Evolutionary conservation across 2,797 vertebrate genomes (phyloP), one percentile per base, ranked within the genome.

Genomic region (Chloroceryle amazona): DNA sequence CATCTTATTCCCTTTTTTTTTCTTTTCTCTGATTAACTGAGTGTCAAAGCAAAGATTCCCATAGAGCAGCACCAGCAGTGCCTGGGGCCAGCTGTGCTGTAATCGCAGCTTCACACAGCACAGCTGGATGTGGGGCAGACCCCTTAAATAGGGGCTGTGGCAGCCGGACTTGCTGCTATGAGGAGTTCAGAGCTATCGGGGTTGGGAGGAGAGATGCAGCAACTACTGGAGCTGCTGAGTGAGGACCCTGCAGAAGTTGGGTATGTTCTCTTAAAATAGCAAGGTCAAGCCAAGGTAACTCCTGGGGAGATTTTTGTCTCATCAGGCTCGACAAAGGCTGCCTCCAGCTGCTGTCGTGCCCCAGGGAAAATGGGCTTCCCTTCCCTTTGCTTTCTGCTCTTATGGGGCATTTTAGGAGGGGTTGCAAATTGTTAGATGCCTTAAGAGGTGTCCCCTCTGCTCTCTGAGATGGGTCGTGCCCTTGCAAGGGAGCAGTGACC

Each of bases 91-190:
- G 81, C 79, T 75, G 66, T 42, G 66, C 2, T 4, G 11, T 10
- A 9, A 13, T 3, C 13, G 0, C 42, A 19, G 1, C 31, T 37
- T 26, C 8, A 3, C 1, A 35, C 79, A 82, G 65, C 85, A 68
- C 93, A 90, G 63, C 80, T 92, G 76, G 39, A 6, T 13, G 51
- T 11, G 68, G 63, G 47, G 35, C 61, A 74, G 52, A 60, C 0
- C 35, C 47, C 65, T 73, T 3, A 4, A 31, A 15, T 1, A n/a
- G 46, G 51, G 35, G 41, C 22, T 51, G 37, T 3, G 6, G 33
- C 10, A 10, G 1, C 3, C 3, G 8, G 29, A 3, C 1, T 10
- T 25, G 13, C 10, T 3, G 9, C 4, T 0, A 0, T 0, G 21
- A 46, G 46, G 21, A 21, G 22, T 17, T 46, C 1, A 2, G 62